phyloP scores from a whole-genome alignment of 2,113 vertebrate species.

The Sinocyclocheilus maitianheensis region DNA sequence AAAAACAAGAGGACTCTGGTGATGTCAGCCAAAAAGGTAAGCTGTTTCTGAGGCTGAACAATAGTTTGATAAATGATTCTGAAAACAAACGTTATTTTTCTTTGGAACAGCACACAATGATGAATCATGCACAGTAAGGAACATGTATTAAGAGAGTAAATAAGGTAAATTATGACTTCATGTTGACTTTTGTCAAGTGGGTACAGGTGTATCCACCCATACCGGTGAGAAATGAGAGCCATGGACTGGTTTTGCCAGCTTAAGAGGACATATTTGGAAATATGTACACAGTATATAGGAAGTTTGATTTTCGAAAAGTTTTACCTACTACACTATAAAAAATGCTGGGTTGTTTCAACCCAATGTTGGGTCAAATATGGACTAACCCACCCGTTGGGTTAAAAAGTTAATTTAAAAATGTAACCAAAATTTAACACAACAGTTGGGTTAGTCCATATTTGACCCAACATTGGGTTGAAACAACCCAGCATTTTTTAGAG shows the following conservation, averaged over 20 bases:
- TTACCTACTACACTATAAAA: neutral
- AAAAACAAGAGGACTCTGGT: neutral
- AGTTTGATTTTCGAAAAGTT: neutral
- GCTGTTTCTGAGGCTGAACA: neutral
- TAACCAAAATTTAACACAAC: too few relatives aligned
- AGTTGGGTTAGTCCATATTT: too few relatives aligned
- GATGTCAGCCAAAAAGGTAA: neutral
- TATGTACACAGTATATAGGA: neutral
- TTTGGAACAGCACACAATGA: neutral
- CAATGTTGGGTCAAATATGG: too few relatives aligned
- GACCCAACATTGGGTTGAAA: too few relatives aligned
- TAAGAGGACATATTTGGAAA: neutral
- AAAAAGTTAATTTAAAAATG: too few relatives aligned
- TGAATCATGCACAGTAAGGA: neutral
- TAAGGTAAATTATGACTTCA: neutral
- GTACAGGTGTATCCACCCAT: neutral
- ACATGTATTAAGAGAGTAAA: conserved; percentile 4
- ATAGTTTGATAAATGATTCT: conserved; percentile 4
- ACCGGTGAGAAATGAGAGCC: neutral
- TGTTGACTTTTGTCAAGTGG: neutral
- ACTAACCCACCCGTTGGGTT: too few relatives aligned
- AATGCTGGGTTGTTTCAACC: too few relatives aligned
- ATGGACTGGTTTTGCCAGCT: neutral
- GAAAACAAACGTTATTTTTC: conserved; percentile 5
- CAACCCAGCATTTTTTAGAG: too few relatives aligned